A percentile compares a stretch with the other conserved stretches of the same genome.
These are phyloP conservation scores for Rynchops niger DNA, from an alignment of 2,113 vertebrate species.

Conservation along the genomic window DNA sequence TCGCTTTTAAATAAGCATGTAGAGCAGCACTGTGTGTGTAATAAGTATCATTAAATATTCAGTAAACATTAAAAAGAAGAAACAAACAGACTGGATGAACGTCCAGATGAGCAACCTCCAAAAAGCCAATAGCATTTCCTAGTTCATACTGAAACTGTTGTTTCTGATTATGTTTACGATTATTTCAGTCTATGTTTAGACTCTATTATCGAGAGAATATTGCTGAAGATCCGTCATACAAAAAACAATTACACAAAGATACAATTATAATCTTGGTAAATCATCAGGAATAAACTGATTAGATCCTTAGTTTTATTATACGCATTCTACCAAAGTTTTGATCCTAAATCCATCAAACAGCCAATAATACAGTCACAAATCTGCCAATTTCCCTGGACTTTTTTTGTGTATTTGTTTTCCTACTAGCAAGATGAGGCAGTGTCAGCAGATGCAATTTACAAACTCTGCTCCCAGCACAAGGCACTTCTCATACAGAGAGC, in stretches of 20 bases:
- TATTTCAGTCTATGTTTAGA: conserved; percentile 34
- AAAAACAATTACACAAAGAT: conserved; percentile 22
- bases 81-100: not conserved
- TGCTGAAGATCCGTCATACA: not conserved
- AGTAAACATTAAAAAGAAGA: conserved; percentile 2
- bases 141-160: not conserved
- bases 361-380: not conserved
- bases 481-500: not conserved
- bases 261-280: conserved; percentile 28
- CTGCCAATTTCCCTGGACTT: not conserved
- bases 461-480: fast-evolving
- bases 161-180: conserved; percentile 2
- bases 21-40: not conserved
- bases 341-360: not conserved
- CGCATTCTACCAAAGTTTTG: not conserved
- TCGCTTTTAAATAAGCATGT: not conserved
- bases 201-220: not conserved
- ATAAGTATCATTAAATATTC: conserved; percentile 29
- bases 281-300: not conserved
- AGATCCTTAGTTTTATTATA: not conserved
- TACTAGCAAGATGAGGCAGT: not conserved
- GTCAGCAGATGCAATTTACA: not conserved
- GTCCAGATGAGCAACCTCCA: not conserved
- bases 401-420: not conserved
- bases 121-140: not conserved